Base-by-base conservation (phyloP, 1,140 invertebrate species). In the Trigoniulus corallinus region DNA sequence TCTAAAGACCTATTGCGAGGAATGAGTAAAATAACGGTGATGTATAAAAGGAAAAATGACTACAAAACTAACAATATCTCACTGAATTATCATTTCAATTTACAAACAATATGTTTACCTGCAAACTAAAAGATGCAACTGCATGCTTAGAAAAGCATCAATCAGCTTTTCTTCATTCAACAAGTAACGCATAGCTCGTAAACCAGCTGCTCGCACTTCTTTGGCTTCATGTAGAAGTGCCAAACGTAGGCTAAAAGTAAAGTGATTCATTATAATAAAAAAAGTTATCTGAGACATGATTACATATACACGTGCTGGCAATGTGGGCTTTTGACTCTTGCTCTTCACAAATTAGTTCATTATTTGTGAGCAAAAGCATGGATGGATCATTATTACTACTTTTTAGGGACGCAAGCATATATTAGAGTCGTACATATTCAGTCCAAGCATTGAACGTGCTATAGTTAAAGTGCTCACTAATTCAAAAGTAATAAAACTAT, bases 151-250 rank as follows among this genome's bases (percentile, higher is more conserved):
- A 50, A 93, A 78, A 39, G 74, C 71, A 56, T 80, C 69, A 43
- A 93, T 73, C 67, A 88, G 81, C 59, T 80, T 76, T 56, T 82
- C 75, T 56, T 76, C 79, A 57, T 75, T 78, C 10, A 94, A 68
- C 53, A 89, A 73, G 66, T 94, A 88, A 51, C 89, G 74, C 24
- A 95, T 72, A 12, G 82, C 81, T 59, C 89, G 74, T 40, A 96
- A 69, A 18, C 83, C 80, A 34, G 84, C 87, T 49, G 89, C 84
- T 61, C 89, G 76, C 37, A 97, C 80, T 65, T 91, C 84, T 56
- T 83, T 84, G 23, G 83, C 79, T 55, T 89, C 84, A 64, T 91
- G 79, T 21, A 92, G 73, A 51, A 94, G 70, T 47, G 80, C 78
- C 25, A 87, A 70, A 51, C 87, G 78, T 57, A 96, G 73, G 66